Base-by-base conservation (phyloP, 2,797 vertebrate genomes). In the Toxotes lorentzi region DNA sequence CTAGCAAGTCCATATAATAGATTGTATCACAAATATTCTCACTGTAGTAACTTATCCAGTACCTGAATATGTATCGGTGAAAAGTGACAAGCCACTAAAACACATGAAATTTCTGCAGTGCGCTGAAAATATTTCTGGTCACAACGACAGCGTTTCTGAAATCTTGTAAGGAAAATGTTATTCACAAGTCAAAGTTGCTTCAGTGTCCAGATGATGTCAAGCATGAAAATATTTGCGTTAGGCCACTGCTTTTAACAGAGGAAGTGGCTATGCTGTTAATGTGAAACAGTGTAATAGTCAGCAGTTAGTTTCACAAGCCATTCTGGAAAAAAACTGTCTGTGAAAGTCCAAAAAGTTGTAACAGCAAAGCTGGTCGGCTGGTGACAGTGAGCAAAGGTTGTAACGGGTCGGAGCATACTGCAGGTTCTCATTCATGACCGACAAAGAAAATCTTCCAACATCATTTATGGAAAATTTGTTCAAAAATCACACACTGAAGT, bases 161-260 rank as follows among this genome's bases (percentile, higher is more conserved):
- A 3, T 48, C 32, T 35, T 30, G n/a, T 21, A 5, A 57, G 19
- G 14, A 70, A 23, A 32, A 1, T 17, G 16, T 50, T 54, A 19
- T 45, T 61, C 56, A 47, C 13, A 35, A 41, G 30, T 62, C 40
- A 56, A 64, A 54, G 30, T 14, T 63, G 23, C 9, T 45, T 45
- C 7, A 54, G 7, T 50, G 45, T 43, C 17, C 51, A 63, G 54
- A 60, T 76, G 54, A 76, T 65, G 47, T 61, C 70, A 75, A n/a
- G 4, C 4, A 45, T 53, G 45, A 69, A 64, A 38, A 13, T 54
- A 59, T 38, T 40, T 69, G 38, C 34, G 40, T 13, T n/a, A 41
- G 9, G 40, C 21, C 54, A 21, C 27, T 41, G 40, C 34, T 57
- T 23, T 21, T 34, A 23, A 50, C 35, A 45, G 38, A 65, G 45